Percentiles rank a stretch among this genome's conserved stretches.
Evolutionary conservation across 1,140 invertebrate species (phyloP).

Genomic region (Heliconius congener): DNA sequence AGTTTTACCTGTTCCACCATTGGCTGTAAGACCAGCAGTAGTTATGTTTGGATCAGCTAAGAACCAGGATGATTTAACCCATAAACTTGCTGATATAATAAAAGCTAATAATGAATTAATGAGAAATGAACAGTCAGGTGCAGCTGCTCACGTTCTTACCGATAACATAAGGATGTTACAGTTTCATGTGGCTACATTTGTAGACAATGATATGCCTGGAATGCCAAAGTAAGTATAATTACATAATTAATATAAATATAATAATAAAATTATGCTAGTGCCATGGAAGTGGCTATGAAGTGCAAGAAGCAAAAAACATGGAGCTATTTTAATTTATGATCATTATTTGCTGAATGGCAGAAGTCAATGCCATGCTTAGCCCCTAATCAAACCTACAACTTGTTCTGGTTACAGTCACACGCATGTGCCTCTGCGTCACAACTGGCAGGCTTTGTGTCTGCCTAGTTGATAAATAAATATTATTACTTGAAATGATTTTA

Average conservation of each 20-base stretch:
- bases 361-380: no score
- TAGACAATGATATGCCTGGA: slow-evolving; percentile 99
- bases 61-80: slow-evolving; percentile 99
- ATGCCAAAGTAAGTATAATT: slow-evolving; percentile 87
- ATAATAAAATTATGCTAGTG: background rate
- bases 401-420: no score
- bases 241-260: background rate
- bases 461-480: no score
- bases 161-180: slow-evolving; percentile 99
- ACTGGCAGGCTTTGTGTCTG: no score
- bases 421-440: no score
- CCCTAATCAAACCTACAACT: no score
- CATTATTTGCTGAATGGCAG: no score
- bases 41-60: slow-evolving; percentile 99
- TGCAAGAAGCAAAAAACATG: no score
- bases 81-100: slow-evolving; percentile 99
- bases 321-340: no score
- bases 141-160: slow-evolving; percentile 96
- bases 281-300: no score
- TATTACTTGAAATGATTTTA: no score
- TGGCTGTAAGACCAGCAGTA: slow-evolving; percentile 96
- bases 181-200: slow-evolving; percentile 98
- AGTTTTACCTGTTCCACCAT: slow-evolving; percentile 97
- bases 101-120: slow-evolving; percentile 98
- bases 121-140: slow-evolving; percentile 97